Evolutionary conservation across 1,140 invertebrate genomes (phyloP).

Genomic region (Amphibalanus amphitrite): DNA sequence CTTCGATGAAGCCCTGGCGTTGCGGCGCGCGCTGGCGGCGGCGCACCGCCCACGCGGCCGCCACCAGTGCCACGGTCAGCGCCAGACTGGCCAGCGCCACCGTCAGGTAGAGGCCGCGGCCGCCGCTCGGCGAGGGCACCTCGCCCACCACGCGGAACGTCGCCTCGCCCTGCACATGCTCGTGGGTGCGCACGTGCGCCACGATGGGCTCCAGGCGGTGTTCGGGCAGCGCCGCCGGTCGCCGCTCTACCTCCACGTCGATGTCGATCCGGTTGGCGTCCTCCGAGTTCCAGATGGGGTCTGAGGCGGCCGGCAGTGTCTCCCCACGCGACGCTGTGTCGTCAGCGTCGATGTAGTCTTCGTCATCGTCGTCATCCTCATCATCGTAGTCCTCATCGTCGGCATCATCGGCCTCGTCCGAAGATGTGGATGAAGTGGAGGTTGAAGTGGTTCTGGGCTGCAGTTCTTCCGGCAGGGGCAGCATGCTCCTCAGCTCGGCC

Average conservation of each 20-base stretch:
- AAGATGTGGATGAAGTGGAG: not conserved
- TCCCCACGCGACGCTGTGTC: not conserved
- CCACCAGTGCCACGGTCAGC: conserved; percentile 69
- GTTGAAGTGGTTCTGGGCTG: not conserved
- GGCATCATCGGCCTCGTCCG: not conserved
- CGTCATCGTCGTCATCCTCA: too few relatives aligned
- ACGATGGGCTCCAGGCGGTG: not conserved
- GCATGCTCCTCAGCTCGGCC: not conserved
- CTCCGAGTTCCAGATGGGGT: not conserved
- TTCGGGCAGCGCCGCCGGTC: not conserved
- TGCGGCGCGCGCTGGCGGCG: conserved; percentile 61
- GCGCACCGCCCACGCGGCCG: conserved; percentile 75
- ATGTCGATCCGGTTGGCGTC: not conserved
- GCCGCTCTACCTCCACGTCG: not conserved
- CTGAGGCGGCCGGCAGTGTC: not conserved
- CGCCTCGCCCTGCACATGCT: not conserved
- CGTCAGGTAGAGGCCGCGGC: conserved; percentile 53
- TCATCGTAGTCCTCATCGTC: too few relatives aligned
- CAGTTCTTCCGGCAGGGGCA: not conserved
- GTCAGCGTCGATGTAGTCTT: not conserved
- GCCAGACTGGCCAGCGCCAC: conserved; percentile 70
- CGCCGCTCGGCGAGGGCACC: conserved; percentile 27
- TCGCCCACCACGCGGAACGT: not conserved
- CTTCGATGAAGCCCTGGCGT: conserved; percentile 87
- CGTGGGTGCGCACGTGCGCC: not conserved